Evolutionary conservation across 2,888 invertebrate species (phyloP), one percentile per base, ranked within the genome.

Genomic region (Timandra comae): DNA sequence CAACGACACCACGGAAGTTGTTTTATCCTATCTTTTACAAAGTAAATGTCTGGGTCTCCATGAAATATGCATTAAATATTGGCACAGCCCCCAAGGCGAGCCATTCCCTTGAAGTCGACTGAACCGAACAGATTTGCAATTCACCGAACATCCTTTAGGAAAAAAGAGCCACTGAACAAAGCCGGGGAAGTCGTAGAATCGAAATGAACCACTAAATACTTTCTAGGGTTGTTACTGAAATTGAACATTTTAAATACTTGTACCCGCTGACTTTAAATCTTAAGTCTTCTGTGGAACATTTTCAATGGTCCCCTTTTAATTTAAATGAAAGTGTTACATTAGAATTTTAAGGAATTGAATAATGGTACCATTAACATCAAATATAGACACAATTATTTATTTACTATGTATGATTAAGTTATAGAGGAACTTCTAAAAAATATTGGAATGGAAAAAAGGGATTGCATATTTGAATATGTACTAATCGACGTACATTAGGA

Each of bases 11-110:
- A 60, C 45, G 52, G 56, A 58, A 63, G 65, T 69, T 73, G 72
- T 72, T 74, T 63, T 60, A 64, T 65, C 60, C 61, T 70, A 74
- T 78, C 65, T 73, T 62, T 74, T 75, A 68, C 73, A 77, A 74
- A 76, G 75, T 68, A 78, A 80, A 75, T 63, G 69, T 63, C 62
- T 63, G 63, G 64, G 51, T 63, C 55, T 59, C 72, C 74, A 80
- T 84, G 81, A 81, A 84, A 82, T 81, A 81, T 81, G 78, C 79
- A 81, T 84, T 75, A 76, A 81, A 81, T 84, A 81, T 82, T 82
- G 81, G 77, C 79, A 64, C 73, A 77, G 75, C 67, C 71, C 22
- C 58, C 68, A 56, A 43, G 64, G 64, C 65, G 47, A 64, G 66
- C 63, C 66, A 68, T 69, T 75, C 70, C 69, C 77, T 75, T 77